Evolutionary conservation across 2,797 vertebrate species (phyloP), one percentile per base, ranked within the genome.

Genomic region (Acridotheres tristis): DNA sequence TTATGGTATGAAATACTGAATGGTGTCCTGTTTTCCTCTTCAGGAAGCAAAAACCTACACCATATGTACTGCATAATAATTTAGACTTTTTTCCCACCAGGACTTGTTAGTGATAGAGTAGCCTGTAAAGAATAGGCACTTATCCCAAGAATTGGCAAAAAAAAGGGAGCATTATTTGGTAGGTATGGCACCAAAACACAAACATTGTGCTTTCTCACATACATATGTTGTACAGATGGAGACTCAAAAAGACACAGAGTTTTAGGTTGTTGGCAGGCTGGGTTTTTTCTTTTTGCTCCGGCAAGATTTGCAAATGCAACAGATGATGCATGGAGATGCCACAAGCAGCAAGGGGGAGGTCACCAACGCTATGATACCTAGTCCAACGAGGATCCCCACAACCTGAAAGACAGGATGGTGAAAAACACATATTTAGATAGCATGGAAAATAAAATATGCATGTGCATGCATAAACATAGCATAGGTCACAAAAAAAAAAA

Each of bases 311-410:
- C 99, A 99, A 91, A 99, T 91, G 76, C 99, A 99, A 96, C 99
- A 99, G 97, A 99, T 98, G 89, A 99, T 99, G 97, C 99, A 99
- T 0, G 99, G 99, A 16, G 99, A 99, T 42, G 99, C 99, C 96
- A 99, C 97, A 7, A 99, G 98, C 47, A 99, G 98, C 94, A 99
- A 97, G 4, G 99, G 99, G 10, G 99, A 99, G 1, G 99, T 99
- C 93, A 99, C 98, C 98, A 99, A 83, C 13, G 99, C 98, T 30
- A 99, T 98, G 94, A 99, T 97, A 84, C 99, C 99, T 34, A 99
- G 95, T 69, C 99, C 99, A 88, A 99, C 98, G 30, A 99, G 98
- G 97, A 99, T 99, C 6, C 99, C 99, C 80, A 99, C 99, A 96
- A 99, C 99, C 99, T 99, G 97, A 47, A 97, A 96, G 88, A 77